Conservation (phyloP, 2,888 invertebrate genomes). For the Petrolisthes cinctipes region DNA sequence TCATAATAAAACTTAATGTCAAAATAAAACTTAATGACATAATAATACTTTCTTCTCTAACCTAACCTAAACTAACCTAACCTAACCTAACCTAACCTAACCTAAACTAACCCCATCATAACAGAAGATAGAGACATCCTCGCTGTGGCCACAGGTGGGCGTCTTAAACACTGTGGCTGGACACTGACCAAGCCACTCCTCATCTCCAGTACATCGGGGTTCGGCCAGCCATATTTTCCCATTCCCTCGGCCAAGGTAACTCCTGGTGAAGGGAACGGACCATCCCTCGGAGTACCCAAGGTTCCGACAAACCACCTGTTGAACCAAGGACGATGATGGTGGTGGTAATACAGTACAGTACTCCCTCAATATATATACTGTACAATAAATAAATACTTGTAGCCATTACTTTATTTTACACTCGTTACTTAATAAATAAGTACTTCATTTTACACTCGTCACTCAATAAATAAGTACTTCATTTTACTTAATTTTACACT, state of each 20-base stretch:
- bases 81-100: too few species aligned
- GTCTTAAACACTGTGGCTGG: conserved; percentile 50
- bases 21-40: too few species aligned
- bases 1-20: too few species aligned
- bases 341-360: too few species aligned
- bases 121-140: conserved; percentile 65
- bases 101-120: conserved; percentile 63
- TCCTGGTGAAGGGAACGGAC: conserved; percentile 45
- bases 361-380: too few species aligned
- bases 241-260: conserved; percentile 42
- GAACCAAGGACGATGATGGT: background rate
- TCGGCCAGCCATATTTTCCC: conserved; percentile 37
- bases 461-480: too few species aligned
- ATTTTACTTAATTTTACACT: too few species aligned
- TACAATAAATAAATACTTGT: too few species aligned
- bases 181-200: conserved; percentile 68
- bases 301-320: conserved; percentile 57
- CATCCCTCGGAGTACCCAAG: conserved; percentile 49
- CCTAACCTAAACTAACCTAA: too few species aligned
- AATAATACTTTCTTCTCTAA: too few species aligned
- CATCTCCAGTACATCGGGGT: conserved; percentile 68
- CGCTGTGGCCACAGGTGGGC: conserved; percentile 7
- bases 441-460: too few species aligned
- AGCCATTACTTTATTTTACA: background rate
- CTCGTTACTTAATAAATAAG: background rate